Evolutionary conservation across 2,113 vertebrate species (phyloP), one percentile per base, ranked within the genome.

Genomic region (Oncorhynchus mykiss): DNA sequence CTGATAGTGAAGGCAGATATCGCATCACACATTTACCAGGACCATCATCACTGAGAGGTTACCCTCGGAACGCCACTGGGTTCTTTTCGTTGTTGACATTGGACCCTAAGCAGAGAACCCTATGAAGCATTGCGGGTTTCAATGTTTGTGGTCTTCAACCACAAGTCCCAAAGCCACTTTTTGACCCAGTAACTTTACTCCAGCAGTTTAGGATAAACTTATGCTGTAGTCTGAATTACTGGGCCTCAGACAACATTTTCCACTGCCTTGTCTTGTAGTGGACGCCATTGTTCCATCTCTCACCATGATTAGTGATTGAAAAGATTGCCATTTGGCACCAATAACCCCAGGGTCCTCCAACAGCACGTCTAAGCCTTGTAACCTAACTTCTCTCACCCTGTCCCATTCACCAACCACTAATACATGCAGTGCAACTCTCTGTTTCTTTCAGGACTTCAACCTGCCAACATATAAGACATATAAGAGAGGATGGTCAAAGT

Each of bases 211-310:
- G 39, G 39, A 12, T 45, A 45, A 12, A 45, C 2, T 45, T 45
- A 45, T 2, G 39, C 9, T 11, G 39, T 2, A 45, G 39, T 45
- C 9, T 45, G 39, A 11, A 45, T 45, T 45, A 45, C 39, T 45
- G 9, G 39, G 39, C 9, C 39, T 12, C 9, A 12, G 39, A 45
- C 9, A 45, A 45, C 39, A 62, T 71, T 76, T 85, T 80, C 78
- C 75, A 75, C 45, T 25, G 9, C 62, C 22, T 64, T 9, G 1
- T 22, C 13, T n/a, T 5, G 62, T 64, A 22, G 62, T 24, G 9
- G 39, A 45, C 39, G 9, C 9, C 39, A 11, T 45, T 11, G 39
- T 45, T 45, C 9, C 39, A 45, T 45, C 9, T 11, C 39, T 45
- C 39, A 9, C 2, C 39, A 45, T 45, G 12, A 45, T 45, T 45